Conservation (phyloP, 2,888 invertebrate genomes). For the Rhamnusium bicolor region DNA sequence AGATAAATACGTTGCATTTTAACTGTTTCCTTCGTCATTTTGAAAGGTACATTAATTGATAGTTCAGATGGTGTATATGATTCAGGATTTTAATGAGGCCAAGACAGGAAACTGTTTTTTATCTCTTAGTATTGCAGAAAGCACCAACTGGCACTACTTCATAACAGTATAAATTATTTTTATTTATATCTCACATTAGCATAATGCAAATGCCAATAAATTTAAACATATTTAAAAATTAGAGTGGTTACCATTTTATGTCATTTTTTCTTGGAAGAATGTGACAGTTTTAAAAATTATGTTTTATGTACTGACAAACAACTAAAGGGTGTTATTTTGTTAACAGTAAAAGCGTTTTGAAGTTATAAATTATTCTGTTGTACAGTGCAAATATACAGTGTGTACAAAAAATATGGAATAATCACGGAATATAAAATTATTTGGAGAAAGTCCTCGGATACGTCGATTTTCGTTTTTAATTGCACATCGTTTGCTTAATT, state of each 20-base stretch:
- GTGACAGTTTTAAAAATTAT: too few species aligned
- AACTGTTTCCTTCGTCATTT: not conserved
- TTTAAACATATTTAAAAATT: not conserved
- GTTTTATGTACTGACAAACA: too few species aligned
- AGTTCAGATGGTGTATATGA: not conserved
- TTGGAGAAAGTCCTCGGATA: too few species aligned
- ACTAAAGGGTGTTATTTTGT: too few species aligned
- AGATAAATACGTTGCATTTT: constrained; percentile 4
- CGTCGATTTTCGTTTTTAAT: too few species aligned
- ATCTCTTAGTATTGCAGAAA: not conserved
- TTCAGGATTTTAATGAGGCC: not conserved
- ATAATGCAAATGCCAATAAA: not conserved
- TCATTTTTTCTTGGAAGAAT: not conserved
- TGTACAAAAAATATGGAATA: too few species aligned
- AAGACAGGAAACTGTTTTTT: not conserved
- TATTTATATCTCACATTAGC: not conserved
- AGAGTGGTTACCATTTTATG: not conserved
- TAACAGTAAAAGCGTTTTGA: too few species aligned
- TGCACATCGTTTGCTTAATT: too few species aligned
- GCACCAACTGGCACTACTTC: not conserved
- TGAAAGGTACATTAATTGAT: not conserved
- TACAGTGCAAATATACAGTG: too few species aligned
- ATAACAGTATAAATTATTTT: not conserved
- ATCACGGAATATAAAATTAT: too few species aligned
- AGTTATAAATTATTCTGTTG: too few species aligned